Percentiles rank a stretch among this genome's conserved stretches.
phyloP scores from a whole-genome alignment of 2,888 invertebrate genomes.

The Harpalus rufipes region DNA sequence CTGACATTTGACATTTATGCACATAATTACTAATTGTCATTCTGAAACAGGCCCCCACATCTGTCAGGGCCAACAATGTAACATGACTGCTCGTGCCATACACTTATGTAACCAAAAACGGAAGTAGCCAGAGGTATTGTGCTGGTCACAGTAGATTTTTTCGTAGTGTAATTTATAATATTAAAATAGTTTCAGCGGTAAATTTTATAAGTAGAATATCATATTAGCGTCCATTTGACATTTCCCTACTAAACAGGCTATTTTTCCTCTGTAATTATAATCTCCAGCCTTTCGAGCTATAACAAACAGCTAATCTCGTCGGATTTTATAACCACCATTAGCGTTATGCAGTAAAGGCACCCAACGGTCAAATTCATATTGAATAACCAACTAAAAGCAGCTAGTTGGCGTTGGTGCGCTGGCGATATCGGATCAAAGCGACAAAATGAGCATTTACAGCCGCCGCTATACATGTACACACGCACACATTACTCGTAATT shows the following conservation, averaged over 20 bases:
- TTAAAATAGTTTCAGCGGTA: no score
- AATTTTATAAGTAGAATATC: no score
- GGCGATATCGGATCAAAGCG: conserved; percentile 14
- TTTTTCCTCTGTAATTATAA: background rate
- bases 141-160: no score
- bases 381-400: conserved; percentile 36
- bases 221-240: background rate
- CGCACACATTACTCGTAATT: conserved; percentile 25
- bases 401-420: background rate
- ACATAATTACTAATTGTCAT: no score
- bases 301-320: background rate
- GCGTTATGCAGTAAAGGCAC: background rate
- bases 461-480: background rate
- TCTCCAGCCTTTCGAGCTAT: background rate
- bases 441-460: conserved; percentile 16
- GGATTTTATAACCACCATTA: background rate
- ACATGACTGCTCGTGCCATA: no score
- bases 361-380: conserved; percentile 25
- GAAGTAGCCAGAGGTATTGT: no score
- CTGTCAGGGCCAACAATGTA: no score
- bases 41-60: no score
- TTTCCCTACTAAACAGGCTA: background rate
- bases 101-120: no score
- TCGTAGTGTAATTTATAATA: no score
- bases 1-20: no score